phyloP scores from a whole-genome alignment of 2,113 vertebrate species.

The Ceyx cyanopectus region DNA sequence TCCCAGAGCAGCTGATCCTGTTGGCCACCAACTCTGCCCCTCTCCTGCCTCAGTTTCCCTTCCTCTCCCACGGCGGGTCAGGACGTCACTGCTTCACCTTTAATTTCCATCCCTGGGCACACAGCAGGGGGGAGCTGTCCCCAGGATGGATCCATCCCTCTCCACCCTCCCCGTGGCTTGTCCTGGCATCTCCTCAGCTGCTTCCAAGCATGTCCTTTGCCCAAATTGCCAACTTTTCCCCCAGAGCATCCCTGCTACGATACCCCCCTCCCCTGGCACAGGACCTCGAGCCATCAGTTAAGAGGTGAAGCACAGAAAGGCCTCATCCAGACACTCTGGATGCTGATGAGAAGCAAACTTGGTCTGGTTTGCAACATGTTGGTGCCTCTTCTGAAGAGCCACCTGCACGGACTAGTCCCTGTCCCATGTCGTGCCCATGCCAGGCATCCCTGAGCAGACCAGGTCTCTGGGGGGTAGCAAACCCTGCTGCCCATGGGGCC shows the following conservation, averaged over 20 bases:
- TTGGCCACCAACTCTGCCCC: neutral
- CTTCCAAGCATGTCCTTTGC: neutral
- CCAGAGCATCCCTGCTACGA: neutral
- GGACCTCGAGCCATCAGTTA: neutral
- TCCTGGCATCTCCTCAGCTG: neutral
- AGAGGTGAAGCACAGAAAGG: neutral
- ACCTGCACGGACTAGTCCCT: rapidly evolving
- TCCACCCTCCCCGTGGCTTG: rapidly evolving
- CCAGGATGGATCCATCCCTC: neutral
- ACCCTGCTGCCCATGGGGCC: neutral
- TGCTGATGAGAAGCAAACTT: neutral
- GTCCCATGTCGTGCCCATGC: neutral
- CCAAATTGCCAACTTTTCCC: neutral
- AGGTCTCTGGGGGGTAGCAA: neutral
- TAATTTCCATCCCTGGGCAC: neutral
- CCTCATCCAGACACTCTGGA: neutral
- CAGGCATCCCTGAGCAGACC: rapidly evolving
- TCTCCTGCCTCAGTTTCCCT: neutral
- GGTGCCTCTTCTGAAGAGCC: neutral
- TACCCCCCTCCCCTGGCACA: neutral
- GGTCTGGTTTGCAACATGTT: rapidly evolving
- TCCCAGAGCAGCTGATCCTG: rapidly evolving
- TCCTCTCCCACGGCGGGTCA: neutral
- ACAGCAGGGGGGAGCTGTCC: neutral
- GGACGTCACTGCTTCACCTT: rapidly evolving